phyloP scores from a whole-genome alignment of 2,888 invertebrate genomes.

The Chrysolina oricalcia region DNA sequence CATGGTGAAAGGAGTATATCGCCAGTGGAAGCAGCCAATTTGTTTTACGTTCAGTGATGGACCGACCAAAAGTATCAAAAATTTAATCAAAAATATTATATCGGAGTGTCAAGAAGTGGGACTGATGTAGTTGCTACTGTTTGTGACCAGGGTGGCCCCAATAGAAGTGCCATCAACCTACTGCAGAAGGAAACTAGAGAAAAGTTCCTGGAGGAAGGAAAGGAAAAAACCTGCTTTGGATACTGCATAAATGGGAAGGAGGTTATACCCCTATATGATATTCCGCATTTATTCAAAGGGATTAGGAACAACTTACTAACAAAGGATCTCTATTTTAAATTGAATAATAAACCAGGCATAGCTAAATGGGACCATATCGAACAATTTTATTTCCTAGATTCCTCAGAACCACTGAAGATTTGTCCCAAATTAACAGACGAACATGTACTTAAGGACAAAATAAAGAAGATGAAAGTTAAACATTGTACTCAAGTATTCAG shows the following conservation, averaged over 20 bases:
- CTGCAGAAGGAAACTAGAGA: slow-evolving; percentile 31
- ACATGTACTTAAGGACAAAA: slow-evolving; percentile 28
- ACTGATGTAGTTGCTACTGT: slow-evolving; percentile 47
- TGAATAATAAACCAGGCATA: slow-evolving; percentile 1
- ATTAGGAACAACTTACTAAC: slow-evolving; percentile 8
- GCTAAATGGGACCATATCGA: slow-evolving; percentile 29
- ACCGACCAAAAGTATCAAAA: background rate
- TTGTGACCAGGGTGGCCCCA: slow-evolving; percentile 50
- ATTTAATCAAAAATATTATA: slow-evolving; percentile 9
- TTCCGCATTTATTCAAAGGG: slow-evolving; percentile 15
- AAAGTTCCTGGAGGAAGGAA: slow-evolving; percentile 25
- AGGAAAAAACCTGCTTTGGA: slow-evolving; percentile 26
- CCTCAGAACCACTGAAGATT: slow-evolving; percentile 17
- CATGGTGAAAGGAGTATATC: slow-evolving; percentile 3
- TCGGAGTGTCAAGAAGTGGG: slow-evolving; percentile 41
- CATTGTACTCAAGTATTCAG: slow-evolving; percentile 22
- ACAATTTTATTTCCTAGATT: slow-evolving; percentile 31
- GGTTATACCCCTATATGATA: slow-evolving; percentile 32
- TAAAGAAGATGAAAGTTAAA: slow-evolving; percentile 30
- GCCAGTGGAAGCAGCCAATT: slow-evolving; percentile 21
- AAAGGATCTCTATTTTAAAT: slow-evolving; percentile 28
- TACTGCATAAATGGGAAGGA: slow-evolving; percentile 37
- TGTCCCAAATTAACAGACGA: slow-evolving; percentile 28
- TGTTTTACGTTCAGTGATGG: slow-evolving; percentile 13
- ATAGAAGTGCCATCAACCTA: slow-evolving; percentile 18